Evolutionary conservation across 1,140 invertebrate species (phyloP), one percentile per base, ranked within the genome.

Genomic region (Myzus persicae): DNA sequence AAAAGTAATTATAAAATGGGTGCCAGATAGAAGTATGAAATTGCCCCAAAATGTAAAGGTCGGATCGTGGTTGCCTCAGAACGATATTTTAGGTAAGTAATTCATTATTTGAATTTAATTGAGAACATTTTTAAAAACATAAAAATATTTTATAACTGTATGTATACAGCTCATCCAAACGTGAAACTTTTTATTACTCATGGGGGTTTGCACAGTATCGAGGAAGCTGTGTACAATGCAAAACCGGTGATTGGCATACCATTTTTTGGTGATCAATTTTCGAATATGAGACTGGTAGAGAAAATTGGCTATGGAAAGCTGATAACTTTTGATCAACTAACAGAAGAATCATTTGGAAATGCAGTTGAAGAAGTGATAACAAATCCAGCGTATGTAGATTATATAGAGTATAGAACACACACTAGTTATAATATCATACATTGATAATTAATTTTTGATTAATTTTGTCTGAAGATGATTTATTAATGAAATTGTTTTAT

Each of bases 181-280:
- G 94, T 95, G 1, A 95, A 95, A 89, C 84, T 95, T 0, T 96
- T 97, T 94, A 96, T 97, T 22, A 96, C 95, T 26, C 96, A 97
- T 93, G 96, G 95, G 76, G 96, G 96, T 0, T 94, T 95, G 0
- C 94, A 96, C 26, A 95, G 95, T 59, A 94, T 95, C 0, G 95
- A 95, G 36, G 96, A 97, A 94, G 95, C 95, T 0, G 94, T 96
- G 51, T 94, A 94, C 88, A 94, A 94, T 85, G 95, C 95, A 20
- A 95, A 96, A 31, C 96, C 96, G 1, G 95, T 96, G 94, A 94
- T 96, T 44, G 95, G 95, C 93, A 95, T 97, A 22, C 97, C 97
- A 0, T 94, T 97, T 46, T 96, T 96, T 93, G 96, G 95, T 2
- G 97, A 97, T 94, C 97, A 97, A 94, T 95, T 95, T 20, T 95